Evolutionary conservation across 2,888 invertebrate species (phyloP).

Genomic region (Ligdia adustata): DNA sequence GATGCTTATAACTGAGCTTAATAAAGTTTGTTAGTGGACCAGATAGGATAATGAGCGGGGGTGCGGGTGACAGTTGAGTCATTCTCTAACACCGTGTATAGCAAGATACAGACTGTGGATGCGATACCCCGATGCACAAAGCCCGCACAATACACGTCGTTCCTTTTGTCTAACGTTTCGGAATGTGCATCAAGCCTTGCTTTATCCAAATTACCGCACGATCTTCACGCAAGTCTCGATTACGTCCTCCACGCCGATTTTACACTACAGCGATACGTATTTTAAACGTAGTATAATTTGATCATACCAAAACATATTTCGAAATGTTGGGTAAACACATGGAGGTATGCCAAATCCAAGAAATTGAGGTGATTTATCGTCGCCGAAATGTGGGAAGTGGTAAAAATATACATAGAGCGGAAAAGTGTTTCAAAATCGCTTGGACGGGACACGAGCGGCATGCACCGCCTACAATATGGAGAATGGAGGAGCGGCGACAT

Average conservation of each 20-base stretch:
- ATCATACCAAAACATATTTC: conserved; percentile 34
- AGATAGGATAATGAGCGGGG: conserved; percentile 1
- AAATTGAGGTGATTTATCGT: conserved; percentile 44
- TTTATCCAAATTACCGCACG: conserved; percentile 61
- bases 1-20: no score
- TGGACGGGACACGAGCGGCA: conserved; percentile 35
- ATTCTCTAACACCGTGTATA: conserved; percentile 48
- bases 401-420: conserved; percentile 47
- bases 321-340: conserved; percentile 41
- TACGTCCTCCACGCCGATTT: conserved; percentile 31
- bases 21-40: no score
- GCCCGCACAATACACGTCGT: conserved; percentile 67
- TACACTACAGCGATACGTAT: conserved; percentile 9
- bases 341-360: conserved; percentile 49
- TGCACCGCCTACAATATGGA: conserved; percentile 37
- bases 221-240: conserved; percentile 40
- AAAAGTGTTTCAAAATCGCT: conserved; percentile 38
- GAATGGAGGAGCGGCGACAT: conserved; percentile 30
- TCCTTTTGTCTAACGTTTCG: conserved; percentile 72
- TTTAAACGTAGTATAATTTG: conserved; percentile 21
- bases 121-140: conserved; percentile 69
- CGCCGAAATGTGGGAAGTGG: conserved; percentile 41
- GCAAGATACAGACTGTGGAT: conserved; percentile 52
- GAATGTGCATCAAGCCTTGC: conserved; percentile 58
- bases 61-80: conserved; percentile 16